Base-by-base conservation (phyloP, 2,797 vertebrate species). In the Hippocampus kuda region DNA sequence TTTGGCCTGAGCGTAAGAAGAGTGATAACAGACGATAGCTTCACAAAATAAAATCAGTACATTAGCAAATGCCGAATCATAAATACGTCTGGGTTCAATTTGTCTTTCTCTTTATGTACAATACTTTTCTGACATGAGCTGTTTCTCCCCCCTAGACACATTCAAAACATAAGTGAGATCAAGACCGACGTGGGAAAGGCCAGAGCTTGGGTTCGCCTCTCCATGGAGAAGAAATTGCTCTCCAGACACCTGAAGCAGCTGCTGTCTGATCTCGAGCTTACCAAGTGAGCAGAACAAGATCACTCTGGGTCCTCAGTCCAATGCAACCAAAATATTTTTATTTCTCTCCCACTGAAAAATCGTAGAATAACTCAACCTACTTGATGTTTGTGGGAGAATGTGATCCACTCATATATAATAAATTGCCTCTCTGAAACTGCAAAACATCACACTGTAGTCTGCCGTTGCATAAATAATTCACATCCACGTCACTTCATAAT, bases 151-250 rank as follows among this genome's bases (percentile, higher is more conserved):
- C 82, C 30, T 2, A 99, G 97, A 85, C 96, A 99, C 80, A 98
- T 99, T 77, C 97, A 98, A 88, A 98, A 98, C 80, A 99, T 99
- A 0, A 92, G 95, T 56, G 96, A 99, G 88, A 99, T 99, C 82
- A 98, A 99, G 91, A 99, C 96, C 0, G 97, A 99, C 13, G 96
- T 99, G 84, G 97, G 97, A 62, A 97, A 97, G 70, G 97, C 97
- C 81, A 90, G 97, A 86, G 97, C 97, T 57, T 99, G 97, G 97
- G 96, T 99, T 70, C 93, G 97, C 46, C 93, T 99, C 34, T 95
- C 96, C 11, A 99, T 99, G 97, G 97, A 99, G 85, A 98, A 99
- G 90, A 99, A 99, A 76, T 89, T 98, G 70, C 93, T 99, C 6
- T 99, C 97, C 78, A 93, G 94, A 79, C 97, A 99, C 79, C 88